These are phyloP conservation scores for Corythornis vintsioides DNA, from an alignment of 2,113 vertebrate genomes.

Conservation along the genomic window DNA sequence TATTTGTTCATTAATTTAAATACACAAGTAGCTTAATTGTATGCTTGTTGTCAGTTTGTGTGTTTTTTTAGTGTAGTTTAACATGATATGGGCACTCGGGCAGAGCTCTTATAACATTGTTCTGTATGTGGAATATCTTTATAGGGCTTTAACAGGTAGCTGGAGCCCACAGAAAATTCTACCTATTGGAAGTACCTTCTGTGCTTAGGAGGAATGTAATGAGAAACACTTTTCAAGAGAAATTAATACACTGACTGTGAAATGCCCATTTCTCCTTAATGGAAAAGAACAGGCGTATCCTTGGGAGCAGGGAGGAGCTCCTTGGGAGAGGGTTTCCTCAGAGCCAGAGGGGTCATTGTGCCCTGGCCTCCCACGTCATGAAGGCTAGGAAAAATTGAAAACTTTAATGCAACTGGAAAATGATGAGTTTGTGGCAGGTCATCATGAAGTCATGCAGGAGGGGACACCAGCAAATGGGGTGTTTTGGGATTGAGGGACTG, in stretches of 20 bases:
- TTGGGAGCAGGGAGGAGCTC: neutral
- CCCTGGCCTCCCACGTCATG: neutral
- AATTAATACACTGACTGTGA: neutral
- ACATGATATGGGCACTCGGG: neutral
- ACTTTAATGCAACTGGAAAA: neutral
- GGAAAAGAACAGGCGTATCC: neutral
- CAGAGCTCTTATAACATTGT: neutral
- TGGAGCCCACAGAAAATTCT: neutral
- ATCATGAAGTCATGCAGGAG: neutral
- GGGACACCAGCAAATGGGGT: neutral
- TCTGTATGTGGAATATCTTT: neutral
- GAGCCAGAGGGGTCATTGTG: neutral
- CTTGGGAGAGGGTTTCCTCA: neutral
- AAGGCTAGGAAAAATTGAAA: neutral
- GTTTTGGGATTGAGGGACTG: neutral
- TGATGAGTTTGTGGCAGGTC: neutral
- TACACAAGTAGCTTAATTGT: neutral
- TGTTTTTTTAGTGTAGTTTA: neutral
- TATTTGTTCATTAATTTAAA: neutral
- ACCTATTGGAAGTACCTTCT: neutral
- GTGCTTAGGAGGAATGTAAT: neutral
- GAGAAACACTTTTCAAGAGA: neutral
- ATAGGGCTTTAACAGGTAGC: neutral
- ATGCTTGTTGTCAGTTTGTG: neutral
- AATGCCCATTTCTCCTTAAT: neutral